Evolutionary conservation across 2,888 invertebrate genomes (phyloP).

Genomic region (Latheticus oryzae): DNA sequence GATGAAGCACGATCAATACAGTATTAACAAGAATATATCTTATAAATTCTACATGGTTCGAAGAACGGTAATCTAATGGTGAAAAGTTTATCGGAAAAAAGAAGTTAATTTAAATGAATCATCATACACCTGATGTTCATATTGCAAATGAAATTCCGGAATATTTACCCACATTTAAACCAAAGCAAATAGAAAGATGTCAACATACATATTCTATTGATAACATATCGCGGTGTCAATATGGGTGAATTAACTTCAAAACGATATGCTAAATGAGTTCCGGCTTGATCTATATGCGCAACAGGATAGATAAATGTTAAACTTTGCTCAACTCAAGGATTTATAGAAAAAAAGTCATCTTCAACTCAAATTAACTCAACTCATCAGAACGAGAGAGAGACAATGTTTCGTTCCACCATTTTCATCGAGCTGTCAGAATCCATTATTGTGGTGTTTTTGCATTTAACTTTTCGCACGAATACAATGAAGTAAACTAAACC

Average conservation of each 20-base stretch:
- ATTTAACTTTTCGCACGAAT: conserved; percentile 42
- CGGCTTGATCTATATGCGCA: conserved; percentile 4
- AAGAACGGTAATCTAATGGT: conserved; percentile 9
- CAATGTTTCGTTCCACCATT: conserved; percentile 24
- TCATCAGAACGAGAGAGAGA: conserved; percentile 17
- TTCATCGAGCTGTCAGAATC: conserved; percentile 35
- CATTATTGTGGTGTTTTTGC: conserved; percentile 37
- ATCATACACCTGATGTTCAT: conserved; percentile 4
- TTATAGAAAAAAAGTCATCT: background rate
- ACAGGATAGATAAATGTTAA: conserved; percentile 19
- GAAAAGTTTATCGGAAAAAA: conserved; percentile 26
- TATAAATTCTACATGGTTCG: conserved; percentile 18
- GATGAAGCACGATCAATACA: conserved; percentile 30
- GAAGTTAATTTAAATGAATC: conserved; percentile 12
- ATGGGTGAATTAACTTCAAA: conserved; percentile 16
- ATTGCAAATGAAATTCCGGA: conserved; percentile 12
- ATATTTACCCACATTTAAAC: conserved; percentile 15
- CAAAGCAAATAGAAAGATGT: conserved; percentile 6
- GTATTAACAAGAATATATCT: conserved; percentile 16
- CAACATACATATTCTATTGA: conserved; percentile 13
- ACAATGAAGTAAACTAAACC: conserved; percentile 42
- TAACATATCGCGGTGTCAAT: conserved; percentile 17
- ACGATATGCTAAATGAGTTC: conserved; percentile 18
- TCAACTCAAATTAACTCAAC: conserved; percentile 6
- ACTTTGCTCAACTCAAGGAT: conserved; percentile 1